Percentiles rank a stretch among this genome's conserved stretches.
Evolutionary conservation across 2,797 vertebrate species (phyloP).

Genomic region (Enteromius anoplus): DNA sequence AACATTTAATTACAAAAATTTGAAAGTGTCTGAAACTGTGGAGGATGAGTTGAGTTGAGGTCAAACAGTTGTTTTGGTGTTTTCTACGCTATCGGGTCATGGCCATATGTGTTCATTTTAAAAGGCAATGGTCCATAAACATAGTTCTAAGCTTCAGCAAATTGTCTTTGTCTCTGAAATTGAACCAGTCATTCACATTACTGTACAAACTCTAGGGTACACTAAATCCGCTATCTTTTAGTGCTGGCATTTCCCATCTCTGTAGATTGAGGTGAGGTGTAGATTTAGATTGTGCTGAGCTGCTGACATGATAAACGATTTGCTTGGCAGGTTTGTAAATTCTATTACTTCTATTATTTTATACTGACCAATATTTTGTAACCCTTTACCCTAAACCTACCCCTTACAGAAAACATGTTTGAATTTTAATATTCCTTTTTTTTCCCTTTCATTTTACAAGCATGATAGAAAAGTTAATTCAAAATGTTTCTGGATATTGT

Average conservation of each 20-base stretch:
- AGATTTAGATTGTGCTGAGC: not conserved
- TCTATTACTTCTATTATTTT: too few relatives aligned
- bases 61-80: not conserved
- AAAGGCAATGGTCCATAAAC: slow-evolving; percentile 22
- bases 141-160: not conserved
- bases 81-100: slow-evolving; percentile 2
- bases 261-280: not conserved
- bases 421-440: too few relatives aligned
- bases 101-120: slow-evolving; percentile 22
- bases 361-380: too few relatives aligned
- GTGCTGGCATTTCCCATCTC: not conserved
- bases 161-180: not conserved
- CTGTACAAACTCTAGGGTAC: not conserved
- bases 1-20: not conserved
- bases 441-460: too few relatives aligned
- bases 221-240: not conserved
- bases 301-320: not conserved
- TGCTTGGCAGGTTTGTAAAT: not conserved
- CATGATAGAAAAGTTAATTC: too few relatives aligned
- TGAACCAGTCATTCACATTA: slow-evolving; percentile 12
- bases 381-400: too few relatives aligned
- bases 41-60: not conserved
- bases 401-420: too few relatives aligned
- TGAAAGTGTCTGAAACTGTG: not conserved
- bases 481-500: too few relatives aligned